Evolutionary conservation across 2,113 vertebrate species (phyloP), one percentile per base, ranked within the genome.

Genomic region (Alexandromys fortis): DNA sequence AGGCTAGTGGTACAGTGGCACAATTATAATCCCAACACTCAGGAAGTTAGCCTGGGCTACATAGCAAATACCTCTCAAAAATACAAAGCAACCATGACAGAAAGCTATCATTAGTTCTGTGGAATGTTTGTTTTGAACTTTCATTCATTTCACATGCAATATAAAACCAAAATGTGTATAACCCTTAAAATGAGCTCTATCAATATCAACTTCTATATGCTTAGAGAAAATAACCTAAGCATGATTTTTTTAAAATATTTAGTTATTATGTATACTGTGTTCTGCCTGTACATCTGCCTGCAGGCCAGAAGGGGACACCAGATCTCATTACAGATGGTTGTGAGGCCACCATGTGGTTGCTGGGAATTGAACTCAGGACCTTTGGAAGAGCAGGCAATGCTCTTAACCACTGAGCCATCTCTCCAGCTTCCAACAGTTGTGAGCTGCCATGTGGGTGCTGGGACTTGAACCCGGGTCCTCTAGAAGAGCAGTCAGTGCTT

Each of bases 91-190:
- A 86, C 63, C 45, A 68, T 1, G 33, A n/a, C 5, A 87, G 1
- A 90, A 45, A 24, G 78, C 38, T 79, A 86, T n/a, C 70, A 72
- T 83, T 63, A 61, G 21, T 95, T 87, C 67, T 90, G 21, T 11
- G 82, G 5, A 94, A 93, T 33, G 42, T 86, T 90, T 70, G 61
- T 79, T 73, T 72, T 96, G 42, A 97, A 91, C 0, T 11, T 65
- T 55, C 75, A 96, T 52, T 94, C 75, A 76, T 81, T 86, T 86
- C 22, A 12, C 33, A 87, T 7, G 14, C 63, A 76, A 8, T 63
- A 87, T 87, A 96, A 87, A 95, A 26, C 81, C 16, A 91, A 93
- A 82, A 92, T 63, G 6, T 9, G 89, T 28, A 63, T 79, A 86
- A 22, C 13, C 52, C 3, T 94, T 91, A 63, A 90, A 81, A 28